These are phyloP conservation scores for Physocephala rufipes DNA, from an alignment of 2,888 invertebrate genomes.

Conservation along the genomic window DNA sequence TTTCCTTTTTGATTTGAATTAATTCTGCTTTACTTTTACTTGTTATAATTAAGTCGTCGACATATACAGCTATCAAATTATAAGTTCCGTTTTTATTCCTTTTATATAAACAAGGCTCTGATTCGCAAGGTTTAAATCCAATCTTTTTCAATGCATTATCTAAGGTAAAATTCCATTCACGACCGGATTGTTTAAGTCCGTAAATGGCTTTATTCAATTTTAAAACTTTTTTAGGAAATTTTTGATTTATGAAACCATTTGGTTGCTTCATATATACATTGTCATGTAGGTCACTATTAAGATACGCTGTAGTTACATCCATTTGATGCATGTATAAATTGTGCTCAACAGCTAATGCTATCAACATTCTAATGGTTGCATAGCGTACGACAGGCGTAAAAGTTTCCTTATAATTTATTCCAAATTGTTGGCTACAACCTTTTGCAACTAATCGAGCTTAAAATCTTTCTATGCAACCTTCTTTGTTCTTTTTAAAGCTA, in stretches of 20 bases:
- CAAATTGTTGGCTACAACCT: conserved; percentile 35
- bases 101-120: conserved; percentile 43
- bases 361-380: conserved; percentile 18
- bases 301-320: conserved; percentile 42
- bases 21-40: conserved; percentile 29
- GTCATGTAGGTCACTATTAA: conserved; percentile 40
- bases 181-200: conserved; percentile 46
- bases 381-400: conserved; percentile 34
- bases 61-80: conserved; percentile 42
- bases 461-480: conserved; percentile 32
- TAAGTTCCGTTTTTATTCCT: too few species aligned
- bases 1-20: conserved; percentile 37
- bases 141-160: conserved; percentile 38
- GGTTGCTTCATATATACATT: conserved; percentile 40
- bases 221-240: too few species aligned
- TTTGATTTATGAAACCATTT: conserved; percentile 23
- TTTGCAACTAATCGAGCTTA: conserved; percentile 34
- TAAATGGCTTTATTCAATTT: conserved; percentile 33
- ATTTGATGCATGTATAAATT: conserved; percentile 34
- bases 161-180: conserved; percentile 46
- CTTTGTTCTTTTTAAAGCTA: conserved; percentile 34
- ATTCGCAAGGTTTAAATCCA: conserved; percentile 22
- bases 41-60: conserved; percentile 41
- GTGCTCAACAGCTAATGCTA: conserved; percentile 37
- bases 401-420: conserved; percentile 38